Conservation (phyloP, 1,140 invertebrate genomes). For the Homarus americanus region DNA sequence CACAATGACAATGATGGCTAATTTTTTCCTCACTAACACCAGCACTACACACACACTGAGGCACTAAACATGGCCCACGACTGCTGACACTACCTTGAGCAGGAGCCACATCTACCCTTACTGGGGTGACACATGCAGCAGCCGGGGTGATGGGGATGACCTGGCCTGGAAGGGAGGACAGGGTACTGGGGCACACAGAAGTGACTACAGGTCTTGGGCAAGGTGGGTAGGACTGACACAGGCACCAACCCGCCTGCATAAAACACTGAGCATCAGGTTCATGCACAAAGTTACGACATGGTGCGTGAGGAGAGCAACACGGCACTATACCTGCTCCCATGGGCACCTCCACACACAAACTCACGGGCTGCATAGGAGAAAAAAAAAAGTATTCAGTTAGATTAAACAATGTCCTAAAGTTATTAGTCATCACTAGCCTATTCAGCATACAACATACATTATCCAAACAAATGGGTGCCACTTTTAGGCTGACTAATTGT, state of each 20-base stretch:
- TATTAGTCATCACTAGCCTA: background rate
- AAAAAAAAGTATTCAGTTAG: slow-evolving; percentile 4
- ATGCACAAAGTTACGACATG: slow-evolving; percentile 71
- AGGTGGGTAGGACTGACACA: slow-evolving; percentile 63
- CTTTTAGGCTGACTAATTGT: background rate
- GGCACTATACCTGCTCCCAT: slow-evolving; percentile 62
- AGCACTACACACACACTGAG: slow-evolving; percentile 70
- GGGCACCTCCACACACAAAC: slow-evolving; percentile 63
- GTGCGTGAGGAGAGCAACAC: slow-evolving; percentile 61
- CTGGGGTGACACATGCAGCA: slow-evolving; percentile 52
- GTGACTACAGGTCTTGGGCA: slow-evolving; percentile 57
- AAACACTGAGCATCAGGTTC: slow-evolving; percentile 65
- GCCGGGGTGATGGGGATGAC: slow-evolving; percentile 40
- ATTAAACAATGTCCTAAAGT: background rate
- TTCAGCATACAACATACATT: background rate
- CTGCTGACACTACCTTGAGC: slow-evolving; percentile 37
- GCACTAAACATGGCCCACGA: slow-evolving; percentile 46
- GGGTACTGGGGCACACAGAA: slow-evolving; percentile 38
- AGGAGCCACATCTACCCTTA: slow-evolving; percentile 48
- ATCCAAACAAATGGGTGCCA: background rate
- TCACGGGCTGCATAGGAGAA: slow-evolving; percentile 58
- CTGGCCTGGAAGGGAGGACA: slow-evolving; percentile 44
- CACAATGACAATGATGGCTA: slow-evolving; percentile 54
- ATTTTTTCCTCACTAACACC: slow-evolving; percentile 67
- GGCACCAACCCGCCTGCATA: slow-evolving; percentile 61